These are phyloP conservation scores for Campoletis sonorensis DNA, from an alignment of 1,140 invertebrate genomes.

Conservation along the genomic window DNA sequence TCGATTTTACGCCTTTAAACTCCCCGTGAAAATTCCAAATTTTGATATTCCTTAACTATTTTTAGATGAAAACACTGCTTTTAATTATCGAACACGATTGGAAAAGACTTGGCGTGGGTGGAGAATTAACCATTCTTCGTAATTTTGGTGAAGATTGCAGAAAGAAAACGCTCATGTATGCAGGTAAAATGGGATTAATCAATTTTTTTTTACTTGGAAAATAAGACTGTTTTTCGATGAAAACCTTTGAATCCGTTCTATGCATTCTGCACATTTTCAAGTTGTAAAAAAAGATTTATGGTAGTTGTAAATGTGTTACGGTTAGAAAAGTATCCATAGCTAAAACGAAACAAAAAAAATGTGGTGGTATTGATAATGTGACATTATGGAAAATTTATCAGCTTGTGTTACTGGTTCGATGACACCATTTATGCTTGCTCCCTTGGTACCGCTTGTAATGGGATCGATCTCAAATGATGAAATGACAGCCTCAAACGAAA, in stretches of 20 bases:
- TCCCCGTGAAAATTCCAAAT: not conserved
- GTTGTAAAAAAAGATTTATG: no score
- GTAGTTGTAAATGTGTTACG: no score
- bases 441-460: slow-evolving; percentile 49
- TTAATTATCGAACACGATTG: slow-evolving; percentile 55
- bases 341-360: no score
- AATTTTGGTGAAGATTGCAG: slow-evolving; percentile 52
- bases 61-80: slow-evolving; percentile 57
- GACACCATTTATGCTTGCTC: slow-evolving; percentile 57
- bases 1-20: slow-evolving; percentile 29
- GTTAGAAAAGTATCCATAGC: no score
- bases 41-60: not conserved
- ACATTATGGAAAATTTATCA: no score
- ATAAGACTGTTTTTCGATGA: no score
- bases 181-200: slow-evolving; percentile 51
- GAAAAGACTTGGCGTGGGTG: slow-evolving; percentile 38
- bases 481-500: slow-evolving; percentile 33
- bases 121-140: slow-evolving; percentile 53
- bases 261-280: not conserved
- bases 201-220: no score
- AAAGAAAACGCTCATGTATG: slow-evolving; percentile 53
- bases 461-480: slow-evolving; percentile 39
- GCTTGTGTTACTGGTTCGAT: slow-evolving; percentile 50
- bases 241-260: not conserved
- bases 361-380: no score